Conservation (phyloP, 2,113 vertebrate genomes). For the Odobenus rosmarus region DNA sequence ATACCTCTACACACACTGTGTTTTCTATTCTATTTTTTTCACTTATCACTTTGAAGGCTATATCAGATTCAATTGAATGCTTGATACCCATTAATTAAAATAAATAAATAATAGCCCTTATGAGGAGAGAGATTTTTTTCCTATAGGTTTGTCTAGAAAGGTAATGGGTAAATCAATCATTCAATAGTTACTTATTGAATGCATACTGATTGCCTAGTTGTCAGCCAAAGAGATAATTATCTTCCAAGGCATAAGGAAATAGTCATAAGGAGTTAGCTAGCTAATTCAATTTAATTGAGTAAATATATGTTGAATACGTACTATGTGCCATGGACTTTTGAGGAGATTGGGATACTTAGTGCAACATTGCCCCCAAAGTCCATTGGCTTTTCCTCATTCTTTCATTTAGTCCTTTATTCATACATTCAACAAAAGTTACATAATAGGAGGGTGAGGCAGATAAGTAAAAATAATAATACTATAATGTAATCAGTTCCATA, state of each 20-base stretch:
- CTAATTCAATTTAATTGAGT: not conserved
- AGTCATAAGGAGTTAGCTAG: not conserved
- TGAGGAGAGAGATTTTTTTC: not conserved
- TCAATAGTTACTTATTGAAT: not conserved
- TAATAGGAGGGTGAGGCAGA: not conserved
- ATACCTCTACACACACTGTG: not conserved
- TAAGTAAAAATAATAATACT: not conserved
- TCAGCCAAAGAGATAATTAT: not conserved
- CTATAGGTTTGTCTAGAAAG: slow-evolving; percentile 32
- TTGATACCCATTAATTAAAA: not conserved
- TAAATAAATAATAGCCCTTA: not conserved
- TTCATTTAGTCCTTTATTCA: not conserved
- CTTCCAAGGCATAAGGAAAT: not conserved
- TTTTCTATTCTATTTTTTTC: not conserved
- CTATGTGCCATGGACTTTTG: not conserved
- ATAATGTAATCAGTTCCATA: not conserved
- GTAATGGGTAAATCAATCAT: not conserved
- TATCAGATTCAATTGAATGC: not conserved
- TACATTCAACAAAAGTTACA: not conserved
- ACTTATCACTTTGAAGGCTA: not conserved
- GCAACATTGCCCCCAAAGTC: not conserved
- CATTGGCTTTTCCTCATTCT: not conserved
- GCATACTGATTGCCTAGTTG: not conserved
- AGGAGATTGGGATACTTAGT: not conserved
- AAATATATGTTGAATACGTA: not conserved